phyloP scores from a whole-genome alignment of 2,888 invertebrate genomes.

The Nymphalis urticae region DNA sequence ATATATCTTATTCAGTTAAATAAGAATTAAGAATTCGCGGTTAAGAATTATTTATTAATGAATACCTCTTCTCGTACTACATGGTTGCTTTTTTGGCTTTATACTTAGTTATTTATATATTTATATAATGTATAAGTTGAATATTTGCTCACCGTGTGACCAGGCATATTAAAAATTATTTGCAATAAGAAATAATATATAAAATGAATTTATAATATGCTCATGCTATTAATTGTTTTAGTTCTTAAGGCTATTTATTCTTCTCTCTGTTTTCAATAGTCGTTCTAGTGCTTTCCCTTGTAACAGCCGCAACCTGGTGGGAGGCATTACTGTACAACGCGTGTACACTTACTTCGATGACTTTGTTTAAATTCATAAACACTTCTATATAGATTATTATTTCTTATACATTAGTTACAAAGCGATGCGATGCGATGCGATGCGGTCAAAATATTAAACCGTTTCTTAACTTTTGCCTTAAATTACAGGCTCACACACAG shows the following conservation, averaged over 20 bases:
- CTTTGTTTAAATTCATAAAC: not conserved
- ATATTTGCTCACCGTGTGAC: too few species aligned
- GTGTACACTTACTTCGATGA: not conserved
- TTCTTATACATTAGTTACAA: not conserved
- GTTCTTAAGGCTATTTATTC: not conserved
- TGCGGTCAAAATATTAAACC: not conserved
- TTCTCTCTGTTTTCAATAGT: not conserved
- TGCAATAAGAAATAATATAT: not conserved
- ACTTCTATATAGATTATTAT: not conserved
- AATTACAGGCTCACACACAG: too few species aligned
- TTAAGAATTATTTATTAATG: too few species aligned
- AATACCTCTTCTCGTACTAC: too few species aligned
- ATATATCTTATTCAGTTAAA: too few species aligned
- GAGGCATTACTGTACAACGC: slow-evolving; percentile 1
- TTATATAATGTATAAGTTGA: too few species aligned
- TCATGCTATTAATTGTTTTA: not conserved
- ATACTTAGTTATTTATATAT: too few species aligned
- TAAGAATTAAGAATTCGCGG: too few species aligned
- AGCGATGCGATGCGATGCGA: not conserved
- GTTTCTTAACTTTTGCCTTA: too few species aligned
- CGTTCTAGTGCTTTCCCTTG: slow-evolving; percentile 20
- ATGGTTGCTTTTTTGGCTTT: too few species aligned
- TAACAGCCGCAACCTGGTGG: slow-evolving; percentile 1
- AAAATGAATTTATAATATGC: not conserved
- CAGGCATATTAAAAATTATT: too few species aligned